Percentiles rank a stretch among this genome's conserved stretches.
Conservation (phyloP, 2,113 vertebrate genomes). For the Pangasianodon gigas region DNA sequence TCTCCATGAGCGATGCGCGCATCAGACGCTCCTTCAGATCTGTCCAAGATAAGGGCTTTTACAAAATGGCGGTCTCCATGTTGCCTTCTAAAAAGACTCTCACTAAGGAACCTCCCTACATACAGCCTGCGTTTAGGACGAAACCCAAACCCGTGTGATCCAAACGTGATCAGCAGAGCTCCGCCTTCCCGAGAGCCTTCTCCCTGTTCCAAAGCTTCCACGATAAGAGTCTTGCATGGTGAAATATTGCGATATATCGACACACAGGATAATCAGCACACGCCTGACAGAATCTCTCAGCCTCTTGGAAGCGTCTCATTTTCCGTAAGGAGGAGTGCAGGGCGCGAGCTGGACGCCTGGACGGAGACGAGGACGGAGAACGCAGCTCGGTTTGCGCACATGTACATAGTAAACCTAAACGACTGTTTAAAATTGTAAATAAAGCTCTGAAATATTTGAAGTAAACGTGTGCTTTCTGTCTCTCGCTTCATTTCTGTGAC, state of each 20-base stretch:
- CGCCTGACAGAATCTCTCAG: background rate
- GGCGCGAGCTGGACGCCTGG: slow-evolving; percentile 17
- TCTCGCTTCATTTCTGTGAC: background rate
- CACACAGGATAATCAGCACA: background rate
- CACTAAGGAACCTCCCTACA: background rate
- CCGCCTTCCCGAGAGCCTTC: background rate
- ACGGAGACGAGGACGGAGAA: slow-evolving; percentile 62
- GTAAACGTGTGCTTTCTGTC: background rate
- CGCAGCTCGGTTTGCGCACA: slow-evolving; percentile 83
- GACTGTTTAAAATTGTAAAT: slow-evolving; percentile 96
- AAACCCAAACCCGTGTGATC: background rate
- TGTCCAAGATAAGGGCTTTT: background rate
- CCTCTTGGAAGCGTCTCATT: background rate
- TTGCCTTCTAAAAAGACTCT: background rate
- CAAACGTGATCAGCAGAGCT: background rate
- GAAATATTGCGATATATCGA: background rate
- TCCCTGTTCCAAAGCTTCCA: background rate
- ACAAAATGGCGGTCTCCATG: background rate
- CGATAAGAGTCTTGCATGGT: background rate
- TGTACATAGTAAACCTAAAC: slow-evolving; percentile 83
- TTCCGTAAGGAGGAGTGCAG: slow-evolving; percentile 22
- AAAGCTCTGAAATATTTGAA: slow-evolving; percentile 71
- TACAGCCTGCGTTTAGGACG: background rate
- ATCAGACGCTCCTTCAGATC: background rate
- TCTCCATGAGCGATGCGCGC: background rate